Base-by-base conservation (phyloP, 1,140 invertebrate species). In the Brachionus rubens region DNA sequence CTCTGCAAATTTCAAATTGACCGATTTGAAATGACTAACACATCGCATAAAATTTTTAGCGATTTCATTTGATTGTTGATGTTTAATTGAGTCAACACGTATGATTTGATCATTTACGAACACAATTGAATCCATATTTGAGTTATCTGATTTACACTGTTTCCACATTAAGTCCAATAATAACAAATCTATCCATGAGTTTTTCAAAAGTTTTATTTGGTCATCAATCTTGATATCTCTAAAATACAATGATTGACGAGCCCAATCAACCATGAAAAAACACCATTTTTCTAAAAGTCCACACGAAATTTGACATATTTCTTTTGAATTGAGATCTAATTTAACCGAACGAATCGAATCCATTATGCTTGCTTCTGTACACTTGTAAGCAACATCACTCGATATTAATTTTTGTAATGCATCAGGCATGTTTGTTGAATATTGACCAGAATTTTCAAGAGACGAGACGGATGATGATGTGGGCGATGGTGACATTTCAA, bases 191-290 rank as follows among this genome's bases (percentile, higher is more conserved):
- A 77, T 54, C 76, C 76, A 77, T 30, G 59, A 67, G 10, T 54
- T 48, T 47, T 77, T 77, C 21, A 77, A 33, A 28, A 77, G 56
- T 41, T 54, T 48, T 10, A 77, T 77, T 47, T 77, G 76, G 36
- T 77, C 59, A 43, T 77, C 76, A 59, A 59, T 59, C 54, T 59
- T 47, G 10, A 77, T 50, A 19, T 67, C 62, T 70, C 68, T 77
- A 28, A 77, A 77, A 68, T 67, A 77, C 1, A 68, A 28, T 30
- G 59, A 52, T 46, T 77, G 76, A 12, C 76, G 26, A 10, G 76
- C 62, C 76, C 76, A 77, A 52, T 77, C 76, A 10, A 77, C 76
- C 59, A 77, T 68, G 2, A 77, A 26, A 68, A 77, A 77, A 6
- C 59, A 77, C 28, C 40, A 54, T 68, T 68, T 67, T 41, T 77